Conservation (phyloP, 2,888 invertebrate genomes). For the Sturmia bella region DNA sequence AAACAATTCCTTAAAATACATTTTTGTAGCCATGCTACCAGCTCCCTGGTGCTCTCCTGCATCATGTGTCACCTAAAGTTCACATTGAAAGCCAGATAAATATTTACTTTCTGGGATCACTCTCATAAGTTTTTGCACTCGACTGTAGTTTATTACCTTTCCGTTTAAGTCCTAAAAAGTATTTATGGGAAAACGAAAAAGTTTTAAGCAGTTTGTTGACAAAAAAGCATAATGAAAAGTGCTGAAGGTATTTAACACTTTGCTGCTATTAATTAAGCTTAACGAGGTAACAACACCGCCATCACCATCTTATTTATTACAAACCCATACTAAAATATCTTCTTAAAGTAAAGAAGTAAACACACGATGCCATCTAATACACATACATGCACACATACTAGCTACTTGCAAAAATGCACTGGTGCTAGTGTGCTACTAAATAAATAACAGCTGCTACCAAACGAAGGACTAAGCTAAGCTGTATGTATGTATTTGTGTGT, state of each 20-base stretch:
- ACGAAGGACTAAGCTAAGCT: slow-evolving; percentile 43
- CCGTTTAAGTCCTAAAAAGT: slow-evolving; percentile 9
- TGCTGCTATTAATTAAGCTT: slow-evolving; percentile 82
- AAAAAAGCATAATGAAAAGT: not conserved
- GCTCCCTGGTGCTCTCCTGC: too few relatives aligned
- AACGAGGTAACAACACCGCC: slow-evolving; percentile 82
- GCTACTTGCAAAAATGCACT: not conserved
- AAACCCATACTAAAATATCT: slow-evolving; percentile 44
- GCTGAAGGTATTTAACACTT: slow-evolving; percentile 79
- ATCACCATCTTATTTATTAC: slow-evolving; percentile 73
- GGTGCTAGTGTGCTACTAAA: slow-evolving; percentile 55
- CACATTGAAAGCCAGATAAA: too few relatives aligned
- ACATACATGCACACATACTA: slow-evolving; percentile 40
- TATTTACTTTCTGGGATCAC: too few relatives aligned
- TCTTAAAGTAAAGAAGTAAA: slow-evolving; percentile 31
- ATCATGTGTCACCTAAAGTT: too few relatives aligned
- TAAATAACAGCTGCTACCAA: slow-evolving; percentile 66
- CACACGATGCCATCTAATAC: too few relatives aligned
- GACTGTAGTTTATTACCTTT: too few relatives aligned
- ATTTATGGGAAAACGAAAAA: too few relatives aligned
- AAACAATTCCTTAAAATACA: too few relatives aligned
- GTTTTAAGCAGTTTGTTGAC: slow-evolving; percentile 6
- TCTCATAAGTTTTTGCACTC: too few relatives aligned
- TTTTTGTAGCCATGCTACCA: too few relatives aligned
- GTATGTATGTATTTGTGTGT: slow-evolving; percentile 7